Evolutionary conservation across 2,888 invertebrate species (phyloP).

Genomic region (Steinernema hermaphroditum): DNA sequence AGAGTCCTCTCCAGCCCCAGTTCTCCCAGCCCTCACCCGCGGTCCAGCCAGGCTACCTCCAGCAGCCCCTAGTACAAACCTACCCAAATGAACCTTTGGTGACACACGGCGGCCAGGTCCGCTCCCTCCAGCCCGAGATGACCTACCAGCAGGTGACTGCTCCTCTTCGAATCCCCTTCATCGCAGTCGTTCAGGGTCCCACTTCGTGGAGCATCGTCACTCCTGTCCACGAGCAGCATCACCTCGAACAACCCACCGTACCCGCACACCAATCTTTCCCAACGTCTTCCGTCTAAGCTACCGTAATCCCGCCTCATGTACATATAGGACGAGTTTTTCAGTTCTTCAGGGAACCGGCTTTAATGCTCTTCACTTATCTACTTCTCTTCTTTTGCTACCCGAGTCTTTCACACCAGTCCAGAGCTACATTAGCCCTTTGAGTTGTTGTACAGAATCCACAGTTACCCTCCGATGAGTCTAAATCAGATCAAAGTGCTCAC

Average conservation of each 20-base stretch:
- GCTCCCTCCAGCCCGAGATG: conserved; percentile 19
- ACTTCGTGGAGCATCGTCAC: conserved; percentile 27
- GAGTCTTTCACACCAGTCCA: conserved; percentile 1
- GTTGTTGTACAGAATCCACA: conserved; percentile 1
- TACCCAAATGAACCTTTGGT: neutral
- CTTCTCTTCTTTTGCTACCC: neutral
- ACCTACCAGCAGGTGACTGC: conserved; percentile 7
- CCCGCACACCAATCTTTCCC: conserved; percentile 21
- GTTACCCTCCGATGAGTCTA: neutral
- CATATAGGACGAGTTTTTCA: conserved; percentile 3
- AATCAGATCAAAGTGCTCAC: conserved; percentile 24
- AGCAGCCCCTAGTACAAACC: conserved; percentile 11
- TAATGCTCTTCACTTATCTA: no score
- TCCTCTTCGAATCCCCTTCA: no score
- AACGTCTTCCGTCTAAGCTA: conserved; percentile 1
- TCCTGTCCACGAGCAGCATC: conserved; percentile 2
- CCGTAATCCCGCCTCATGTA: neutral
- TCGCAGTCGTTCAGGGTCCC: neutral
- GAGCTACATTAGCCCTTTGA: conserved; percentile 18
- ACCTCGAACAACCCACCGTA: conserved; percentile 7
- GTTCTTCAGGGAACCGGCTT: neutral
- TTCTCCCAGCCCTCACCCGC: neutral
- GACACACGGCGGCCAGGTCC: neutral
- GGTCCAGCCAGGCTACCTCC: conserved; percentile 1
- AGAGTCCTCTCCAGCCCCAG: conserved; percentile 11